A percentile compares a stretch with the other conserved stretches of the same genome.
These are phyloP conservation scores for Aquatica leii DNA, from an alignment of 2,888 invertebrate species.

Conservation along the genomic window DNA sequence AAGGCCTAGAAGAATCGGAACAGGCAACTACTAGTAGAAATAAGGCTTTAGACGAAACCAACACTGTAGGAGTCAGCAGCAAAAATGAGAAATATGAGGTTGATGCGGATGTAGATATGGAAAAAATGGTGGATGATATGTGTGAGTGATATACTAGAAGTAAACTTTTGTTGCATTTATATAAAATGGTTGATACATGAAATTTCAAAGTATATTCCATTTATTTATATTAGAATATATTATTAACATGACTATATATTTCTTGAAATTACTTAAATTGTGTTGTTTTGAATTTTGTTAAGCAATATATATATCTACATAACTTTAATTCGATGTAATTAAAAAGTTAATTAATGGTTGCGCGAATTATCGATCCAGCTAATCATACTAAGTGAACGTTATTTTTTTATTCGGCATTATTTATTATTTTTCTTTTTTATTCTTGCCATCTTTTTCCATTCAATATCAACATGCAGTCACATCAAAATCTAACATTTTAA, in stretches of 20 bases:
- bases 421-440: too few species aligned
- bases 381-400: too few species aligned
- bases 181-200: slow-evolving; percentile 12
- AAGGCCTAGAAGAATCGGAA: slow-evolving; percentile 74
- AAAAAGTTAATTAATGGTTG: too few species aligned
- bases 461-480: too few species aligned
- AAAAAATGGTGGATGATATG: slow-evolving; percentile 78
- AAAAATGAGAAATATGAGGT: slow-evolving; percentile 57
- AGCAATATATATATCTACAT: slow-evolving; percentile 17
- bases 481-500: too few species aligned
- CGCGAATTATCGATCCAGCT: too few species aligned
- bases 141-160: slow-evolving; percentile 61
- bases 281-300: slow-evolving; percentile 20
- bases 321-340: too few species aligned
- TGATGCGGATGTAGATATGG: slow-evolving; percentile 77
- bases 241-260: slow-evolving; percentile 20
- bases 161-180: slow-evolving; percentile 31
- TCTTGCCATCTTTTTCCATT: too few species aligned
- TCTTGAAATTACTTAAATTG: slow-evolving; percentile 23
- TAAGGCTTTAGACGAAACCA: slow-evolving; percentile 35
- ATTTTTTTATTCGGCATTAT: too few species aligned
- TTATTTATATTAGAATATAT: slow-evolving; percentile 26
- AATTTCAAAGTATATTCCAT: slow-evolving; percentile 28
- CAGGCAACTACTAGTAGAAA: slow-evolving; percentile 53
- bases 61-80: slow-evolving; percentile 44